These are phyloP conservation scores for Neoascia interrupta DNA, from an alignment of 2,888 invertebrate species.

Conservation along the genomic window DNA sequence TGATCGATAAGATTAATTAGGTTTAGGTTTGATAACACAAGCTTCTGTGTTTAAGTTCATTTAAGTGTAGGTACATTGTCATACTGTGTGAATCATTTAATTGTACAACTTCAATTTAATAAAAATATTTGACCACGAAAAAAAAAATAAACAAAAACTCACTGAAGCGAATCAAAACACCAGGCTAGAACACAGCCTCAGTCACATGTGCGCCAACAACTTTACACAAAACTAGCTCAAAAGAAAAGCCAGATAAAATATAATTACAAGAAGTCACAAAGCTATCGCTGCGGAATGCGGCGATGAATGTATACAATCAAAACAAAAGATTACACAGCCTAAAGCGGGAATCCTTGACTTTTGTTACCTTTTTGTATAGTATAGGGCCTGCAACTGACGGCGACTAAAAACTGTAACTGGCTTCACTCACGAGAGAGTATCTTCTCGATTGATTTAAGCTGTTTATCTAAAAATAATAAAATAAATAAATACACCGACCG, in stretches of 20 bases:
- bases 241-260: not conserved
- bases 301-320: conserved; percentile 18
- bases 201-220: conserved; percentile 12
- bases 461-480: conserved; percentile 34
- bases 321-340: conserved; percentile 25
- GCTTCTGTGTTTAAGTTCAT: too few relatives aligned
- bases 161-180: conserved; percentile 20
- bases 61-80: too few relatives aligned
- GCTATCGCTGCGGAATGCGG: conserved; percentile 24
- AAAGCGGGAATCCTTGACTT: not conserved
- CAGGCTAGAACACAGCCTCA: not conserved
- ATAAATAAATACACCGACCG: conserved; percentile 19
- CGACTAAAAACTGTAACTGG: not conserved
- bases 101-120: not conserved
- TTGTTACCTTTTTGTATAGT: conserved; percentile 26
- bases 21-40: too few relatives aligned
- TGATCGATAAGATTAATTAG: too few relatives aligned
- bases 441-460: conserved; percentile 17
- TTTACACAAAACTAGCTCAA: not conserved
- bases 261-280: not conserved
- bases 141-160: conserved; percentile 1
- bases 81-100: not conserved
- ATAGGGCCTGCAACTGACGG: not conserved
- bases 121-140: not conserved
- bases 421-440: conserved; percentile 9